Evolutionary conservation across 2,888 invertebrate species (phyloP).

Genomic region (Bombylius discolor): DNA sequence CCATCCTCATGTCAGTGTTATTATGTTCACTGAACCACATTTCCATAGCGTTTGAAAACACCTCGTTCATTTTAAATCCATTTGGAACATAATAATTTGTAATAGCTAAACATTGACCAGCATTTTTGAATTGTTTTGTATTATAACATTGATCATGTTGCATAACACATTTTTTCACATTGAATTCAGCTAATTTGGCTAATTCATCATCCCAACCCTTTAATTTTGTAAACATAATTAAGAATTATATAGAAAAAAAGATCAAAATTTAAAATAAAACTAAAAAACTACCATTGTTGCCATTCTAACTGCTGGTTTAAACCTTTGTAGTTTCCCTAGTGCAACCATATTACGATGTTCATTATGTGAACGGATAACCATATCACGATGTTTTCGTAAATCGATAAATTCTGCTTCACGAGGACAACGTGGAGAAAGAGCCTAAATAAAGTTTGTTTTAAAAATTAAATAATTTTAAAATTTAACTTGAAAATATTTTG

Average conservation of each 20-base stretch:
- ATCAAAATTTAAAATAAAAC: too few species aligned
- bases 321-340: neutral
- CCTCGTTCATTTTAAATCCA: constrained; percentile 20
- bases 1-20: constrained; percentile 27
- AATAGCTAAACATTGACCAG: constrained; percentile 31
- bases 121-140: constrained; percentile 29
- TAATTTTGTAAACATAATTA: too few species aligned
- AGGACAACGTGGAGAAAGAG: constrained; percentile 23
- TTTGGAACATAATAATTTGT: constrained; percentile 18
- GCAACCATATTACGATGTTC: neutral
- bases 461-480: neutral
- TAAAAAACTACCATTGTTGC: neutral
- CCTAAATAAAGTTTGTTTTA: constrained; percentile 13
- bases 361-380: constrained; percentile 22
- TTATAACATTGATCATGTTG: constrained; percentile 32
- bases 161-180: constrained; percentile 24
- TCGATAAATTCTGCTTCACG: constrained; percentile 26
- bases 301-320: neutral
- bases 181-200: constrained; percentile 19
- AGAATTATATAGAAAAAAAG: too few species aligned
- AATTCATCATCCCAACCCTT: constrained; percentile 30
- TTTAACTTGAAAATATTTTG: neutral
- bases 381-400: constrained; percentile 19
- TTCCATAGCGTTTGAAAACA: constrained; percentile 15
- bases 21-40: constrained; percentile 31